Evolutionary conservation across 1,140 invertebrate species (phyloP), one percentile per base, ranked within the genome.

Genomic region (Glossosoma conforme): DNA sequence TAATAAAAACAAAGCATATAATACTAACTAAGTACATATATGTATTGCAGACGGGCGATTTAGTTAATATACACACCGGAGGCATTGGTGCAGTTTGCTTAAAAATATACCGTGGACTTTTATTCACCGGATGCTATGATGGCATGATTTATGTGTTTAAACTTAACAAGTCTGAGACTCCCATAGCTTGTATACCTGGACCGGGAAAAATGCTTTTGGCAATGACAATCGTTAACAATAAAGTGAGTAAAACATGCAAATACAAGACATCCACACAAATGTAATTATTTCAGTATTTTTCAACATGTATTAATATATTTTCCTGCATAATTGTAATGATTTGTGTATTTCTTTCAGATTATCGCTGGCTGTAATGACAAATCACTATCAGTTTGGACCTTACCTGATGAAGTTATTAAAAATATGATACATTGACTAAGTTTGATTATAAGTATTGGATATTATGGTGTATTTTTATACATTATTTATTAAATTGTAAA

Each of bases 101-200:
- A 68, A 75, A 75, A 13, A 66, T 78, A 18, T 74, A 73, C 21
- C 67, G 67, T 41, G 74, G 78, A 15, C 70, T 82, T 22, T 57
- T 85, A 32, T 78, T 85, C 62, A 77, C 79, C 35, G 83, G 81
- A 24, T 85, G 82, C 68, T 85, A 85, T 59, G 81, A 85, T 62
- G 82, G 83, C 30, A 82, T 78, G 63, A 80, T 85, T 61, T 85
- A 85, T 63, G 75, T 84, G 43, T 80, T 82, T 60, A 70, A 83
- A 41, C 20, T 22, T n/a, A 71, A 70, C 55, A 69, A 75, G 50
- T 69, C 67, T 60, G 44, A 68, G 1, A 43, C 65, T 41, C 68
- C 78, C 13, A 57, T 78, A 25, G 79, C 79, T 37, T 77, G 76
- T 35, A 76, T 84, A 54, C 70, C 74, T 21, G 82, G 82, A 6